phyloP scores from a whole-genome alignment of 2,888 invertebrate species.

The Thyatira batis region DNA sequence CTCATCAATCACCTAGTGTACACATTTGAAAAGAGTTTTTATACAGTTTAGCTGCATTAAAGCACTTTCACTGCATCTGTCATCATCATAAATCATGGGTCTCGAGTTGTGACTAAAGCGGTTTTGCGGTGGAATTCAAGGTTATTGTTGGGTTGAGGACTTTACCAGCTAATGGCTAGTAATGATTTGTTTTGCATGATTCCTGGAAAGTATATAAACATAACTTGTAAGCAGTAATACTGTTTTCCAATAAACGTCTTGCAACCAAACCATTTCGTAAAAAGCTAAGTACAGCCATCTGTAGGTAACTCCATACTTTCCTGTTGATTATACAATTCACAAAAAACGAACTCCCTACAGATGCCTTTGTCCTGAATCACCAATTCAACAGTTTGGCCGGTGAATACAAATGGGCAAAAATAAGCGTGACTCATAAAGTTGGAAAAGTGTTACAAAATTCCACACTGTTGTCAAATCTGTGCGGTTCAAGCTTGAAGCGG shows the following conservation, averaged over 20 bases:
- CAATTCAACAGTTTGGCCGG: conserved; percentile 45
- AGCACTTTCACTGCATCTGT: conserved; percentile 60
- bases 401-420: conserved; percentile 66
- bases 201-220: not conserved
- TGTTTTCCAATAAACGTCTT: no score
- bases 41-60: conserved; percentile 44
- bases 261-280: conserved; percentile 6
- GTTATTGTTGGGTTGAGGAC: conserved; percentile 8
- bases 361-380: conserved; percentile 63
- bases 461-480: conserved; percentile 5
- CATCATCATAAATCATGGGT: conserved; percentile 61
- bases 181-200: not conserved
- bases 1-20: conserved; percentile 63
- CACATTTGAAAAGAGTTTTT: conserved; percentile 53
- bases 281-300: not conserved
- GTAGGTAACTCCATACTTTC: not conserved
- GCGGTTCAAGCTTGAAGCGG: not conserved
- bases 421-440: conserved; percentile 52
- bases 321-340: conserved; percentile 26
- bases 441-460: conserved; percentile 38
- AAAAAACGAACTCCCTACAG: conserved; percentile 21
- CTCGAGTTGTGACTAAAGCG: conserved; percentile 36
- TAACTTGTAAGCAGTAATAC: no score
- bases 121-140: conserved; percentile 48
- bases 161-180: not conserved